Conservation (phyloP, 2,113 vertebrate species). For the Gallinago undulata region DNA sequence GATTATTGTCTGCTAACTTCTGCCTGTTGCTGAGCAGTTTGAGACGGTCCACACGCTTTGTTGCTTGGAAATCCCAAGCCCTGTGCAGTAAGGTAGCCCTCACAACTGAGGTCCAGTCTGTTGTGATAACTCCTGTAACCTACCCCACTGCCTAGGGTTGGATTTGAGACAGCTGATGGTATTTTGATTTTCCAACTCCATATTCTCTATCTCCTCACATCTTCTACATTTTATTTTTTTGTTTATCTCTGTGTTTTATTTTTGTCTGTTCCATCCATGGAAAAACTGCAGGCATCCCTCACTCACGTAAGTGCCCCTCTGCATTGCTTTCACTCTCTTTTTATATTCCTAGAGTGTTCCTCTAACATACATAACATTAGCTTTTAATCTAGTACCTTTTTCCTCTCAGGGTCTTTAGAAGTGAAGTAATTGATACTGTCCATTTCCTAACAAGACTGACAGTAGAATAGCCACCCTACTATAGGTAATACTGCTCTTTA, state of each 20-base stretch:
- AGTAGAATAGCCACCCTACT: constrained; percentile 32
- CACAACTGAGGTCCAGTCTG: neutral
- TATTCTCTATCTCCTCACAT: constrained; percentile 61
- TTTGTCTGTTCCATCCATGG: constrained; percentile 84
- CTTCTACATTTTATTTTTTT: constrained; percentile 75
- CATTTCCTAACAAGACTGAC: constrained; percentile 74
- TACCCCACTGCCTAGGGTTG: neutral
- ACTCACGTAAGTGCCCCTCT: constrained; percentile 92
- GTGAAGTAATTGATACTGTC: constrained; percentile 17
- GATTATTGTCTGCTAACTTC: neutral
- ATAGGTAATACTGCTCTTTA: neutral
- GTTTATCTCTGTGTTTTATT: constrained; percentile 73
- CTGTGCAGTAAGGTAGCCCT: neutral
- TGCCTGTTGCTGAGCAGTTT: neutral
- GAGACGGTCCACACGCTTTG: neutral
- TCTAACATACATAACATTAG: constrained; percentile 61
- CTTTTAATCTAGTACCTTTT: constrained; percentile 55
- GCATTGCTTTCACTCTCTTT: constrained; percentile 60
- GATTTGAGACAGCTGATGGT: neutral
- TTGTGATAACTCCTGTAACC: neutral
- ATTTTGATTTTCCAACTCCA: constrained; percentile 55
- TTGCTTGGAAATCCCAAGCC: neutral
- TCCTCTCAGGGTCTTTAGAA: constrained; percentile 43
- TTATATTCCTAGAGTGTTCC: constrained; percentile 15
- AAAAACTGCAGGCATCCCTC: constrained; percentile 85